phyloP scores from a whole-genome alignment of 2,888 invertebrate genomes.

The Drosophila parthenogenetica region DNA sequence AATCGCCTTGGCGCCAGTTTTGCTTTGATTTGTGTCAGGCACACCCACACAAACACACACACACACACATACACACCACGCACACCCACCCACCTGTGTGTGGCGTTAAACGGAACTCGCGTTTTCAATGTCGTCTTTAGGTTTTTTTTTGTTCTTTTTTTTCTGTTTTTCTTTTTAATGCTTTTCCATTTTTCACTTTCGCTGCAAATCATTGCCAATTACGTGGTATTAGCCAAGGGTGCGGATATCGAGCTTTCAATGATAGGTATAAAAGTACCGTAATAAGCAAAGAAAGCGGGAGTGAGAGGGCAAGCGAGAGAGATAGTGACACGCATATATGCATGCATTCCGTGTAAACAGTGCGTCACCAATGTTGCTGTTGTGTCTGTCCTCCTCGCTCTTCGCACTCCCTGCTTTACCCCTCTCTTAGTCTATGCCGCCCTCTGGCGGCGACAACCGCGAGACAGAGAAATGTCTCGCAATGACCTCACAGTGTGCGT shows the following conservation, averaged over 20 bases:
- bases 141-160: slow-evolving; percentile 21
- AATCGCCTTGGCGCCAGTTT: slow-evolving; percentile 51
- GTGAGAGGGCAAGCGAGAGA: too few relatives aligned
- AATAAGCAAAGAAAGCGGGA: slow-evolving; percentile 1
- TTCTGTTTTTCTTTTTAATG: slow-evolving; percentile 16
- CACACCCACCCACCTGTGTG: slow-evolving; percentile 33
- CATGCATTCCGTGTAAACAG: slow-evolving; percentile 34
- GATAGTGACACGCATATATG: slow-evolving; percentile 1
- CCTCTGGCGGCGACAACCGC: background rate
- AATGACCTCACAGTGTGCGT: slow-evolving; percentile 75
- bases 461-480: slow-evolving; percentile 36
- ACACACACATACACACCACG: slow-evolving; percentile 3
- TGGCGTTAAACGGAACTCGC: slow-evolving; percentile 43
- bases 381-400: background rate
- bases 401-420: background rate
- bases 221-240: slow-evolving; percentile 52
- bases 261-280: slow-evolving; percentile 23
- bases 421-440: background rate
- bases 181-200: slow-evolving; percentile 42
- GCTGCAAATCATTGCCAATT: slow-evolving; percentile 67
- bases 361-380: slow-evolving; percentile 66
- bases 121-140: slow-evolving; percentile 57
- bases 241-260: slow-evolving; percentile 39
- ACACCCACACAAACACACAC: slow-evolving; percentile 20
- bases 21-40: slow-evolving; percentile 34